Evolutionary conservation across 1,140 invertebrate species (phyloP).

Genomic region (Anastrepha obliqua): DNA sequence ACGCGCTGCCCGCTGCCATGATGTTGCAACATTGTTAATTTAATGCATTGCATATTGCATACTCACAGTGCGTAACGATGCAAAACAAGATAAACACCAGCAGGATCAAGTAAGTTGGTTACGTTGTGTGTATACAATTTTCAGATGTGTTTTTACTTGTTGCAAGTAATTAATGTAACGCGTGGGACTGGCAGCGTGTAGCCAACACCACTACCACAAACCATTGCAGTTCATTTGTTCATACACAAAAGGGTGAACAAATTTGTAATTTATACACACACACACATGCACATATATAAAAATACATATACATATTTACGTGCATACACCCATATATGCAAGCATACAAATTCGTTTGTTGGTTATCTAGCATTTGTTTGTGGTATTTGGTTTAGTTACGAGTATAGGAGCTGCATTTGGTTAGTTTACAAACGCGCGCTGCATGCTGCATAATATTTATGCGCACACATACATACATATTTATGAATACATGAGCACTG

Average conservation of each 20-base stretch:
- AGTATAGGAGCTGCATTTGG: not conserved
- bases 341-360: not conserved
- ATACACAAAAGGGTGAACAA: not conserved
- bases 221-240: not conserved
- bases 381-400: conserved; percentile 30
- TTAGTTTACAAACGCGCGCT: not conserved
- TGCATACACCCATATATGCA: not conserved
- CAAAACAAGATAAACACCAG: not conserved
- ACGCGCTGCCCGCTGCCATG: not conserved
- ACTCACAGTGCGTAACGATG: not conserved
- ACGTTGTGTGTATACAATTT: not conserved
- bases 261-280: conserved; percentile 15
- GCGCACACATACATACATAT: not conserved
- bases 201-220: not conserved
- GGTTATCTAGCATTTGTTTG: conserved; percentile 20
- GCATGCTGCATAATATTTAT: not conserved
- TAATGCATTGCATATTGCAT: conserved; percentile 15
- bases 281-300: not conserved
- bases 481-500: not conserved
- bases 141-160: not conserved
- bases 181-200: conserved; percentile 3
- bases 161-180: conserved; percentile 35
- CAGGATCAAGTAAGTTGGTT: not conserved
- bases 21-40: conserved; percentile 35
- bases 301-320: not conserved